Evolutionary conservation across 2,888 invertebrate genomes (phyloP).

Genomic region (Ceriagrion tenellum): DNA sequence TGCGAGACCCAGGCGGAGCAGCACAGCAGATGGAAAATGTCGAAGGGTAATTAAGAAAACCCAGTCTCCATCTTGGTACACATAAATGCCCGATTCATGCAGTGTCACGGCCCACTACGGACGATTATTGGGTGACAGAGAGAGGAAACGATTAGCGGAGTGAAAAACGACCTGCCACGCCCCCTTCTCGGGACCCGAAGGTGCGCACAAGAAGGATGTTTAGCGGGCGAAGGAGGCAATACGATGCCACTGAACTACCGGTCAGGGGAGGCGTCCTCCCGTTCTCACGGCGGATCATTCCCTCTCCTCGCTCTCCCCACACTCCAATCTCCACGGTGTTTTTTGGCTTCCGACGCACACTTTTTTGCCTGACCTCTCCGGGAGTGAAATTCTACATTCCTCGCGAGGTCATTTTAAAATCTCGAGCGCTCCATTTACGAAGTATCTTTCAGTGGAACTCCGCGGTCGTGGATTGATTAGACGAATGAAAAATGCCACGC

Average conservation of each 20-base stretch:
- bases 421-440: neutral
- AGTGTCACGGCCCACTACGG: conserved; percentile 1
- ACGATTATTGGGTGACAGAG: conserved; percentile 34
- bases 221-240: neutral
- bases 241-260: neutral
- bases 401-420: conserved; percentile 58
- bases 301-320: neutral
- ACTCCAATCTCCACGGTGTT: neutral
- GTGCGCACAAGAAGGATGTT: neutral
- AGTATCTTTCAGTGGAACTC: neutral
- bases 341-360: neutral
- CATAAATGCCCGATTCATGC: neutral
- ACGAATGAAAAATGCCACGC: neutral
- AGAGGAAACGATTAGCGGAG: neutral
- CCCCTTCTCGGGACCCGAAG: neutral
- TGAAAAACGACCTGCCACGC: conserved; percentile 39
- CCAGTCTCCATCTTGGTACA: neutral
- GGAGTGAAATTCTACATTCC: conserved; percentile 45
- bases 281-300: neutral
- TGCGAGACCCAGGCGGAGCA: neutral
- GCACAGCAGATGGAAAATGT: neutral
- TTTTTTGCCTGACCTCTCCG: neutral
- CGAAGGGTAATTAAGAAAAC: neutral
- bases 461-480: neutral
- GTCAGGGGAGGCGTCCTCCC: neutral